Evolutionary conservation across 2,797 vertebrate species (phyloP), one percentile per base, ranked within the genome.

Genomic region (Scleropages formosus): DNA sequence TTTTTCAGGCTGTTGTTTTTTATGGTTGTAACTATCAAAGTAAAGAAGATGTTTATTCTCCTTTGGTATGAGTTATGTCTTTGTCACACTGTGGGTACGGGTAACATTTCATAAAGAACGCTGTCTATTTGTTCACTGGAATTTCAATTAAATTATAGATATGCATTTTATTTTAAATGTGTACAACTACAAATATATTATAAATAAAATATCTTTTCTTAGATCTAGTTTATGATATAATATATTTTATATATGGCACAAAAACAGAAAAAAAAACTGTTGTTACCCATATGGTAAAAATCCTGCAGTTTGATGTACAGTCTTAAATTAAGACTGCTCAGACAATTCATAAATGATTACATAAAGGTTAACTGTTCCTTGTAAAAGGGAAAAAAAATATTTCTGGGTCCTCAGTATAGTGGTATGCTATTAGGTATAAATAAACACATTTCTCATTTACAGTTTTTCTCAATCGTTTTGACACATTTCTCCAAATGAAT

Each of bases 111-210:
- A 92, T 90, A 90, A 94, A 93, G 84, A 95, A 95, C 94, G 95
- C 94, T 89, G 80, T 93, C 88, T 84, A 81, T 86, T 89, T 91
- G 91, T 93, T 93, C 86, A 91, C 91, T 86, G 87, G 90, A 92
- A 94, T 86, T 92, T 93, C 92, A 88, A 94, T 93, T 93, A 92
- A 94, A 92, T 85, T 91, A 97, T 94, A 96, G 94, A 98, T 95
- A 97, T 93, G 95, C 94, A 95, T 98, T 98, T 97, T 97, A 98
- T 98, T 98, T 98, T 98, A 95, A 93, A 96, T 96, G 95, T 98
- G 95, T 97, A 97, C 94, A 95, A 97, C 94, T 95, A 96, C 92
- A 94, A 91, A 93, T 93, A 94, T 93, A 94, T 92, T 92, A 93
- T 91, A 85, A 94, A 93, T 94, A 93, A 94, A 94, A 91, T 85